Evolutionary conservation across 2,113 vertebrate species (phyloP).

Genomic region (Sceloporus undulatus): DNA sequence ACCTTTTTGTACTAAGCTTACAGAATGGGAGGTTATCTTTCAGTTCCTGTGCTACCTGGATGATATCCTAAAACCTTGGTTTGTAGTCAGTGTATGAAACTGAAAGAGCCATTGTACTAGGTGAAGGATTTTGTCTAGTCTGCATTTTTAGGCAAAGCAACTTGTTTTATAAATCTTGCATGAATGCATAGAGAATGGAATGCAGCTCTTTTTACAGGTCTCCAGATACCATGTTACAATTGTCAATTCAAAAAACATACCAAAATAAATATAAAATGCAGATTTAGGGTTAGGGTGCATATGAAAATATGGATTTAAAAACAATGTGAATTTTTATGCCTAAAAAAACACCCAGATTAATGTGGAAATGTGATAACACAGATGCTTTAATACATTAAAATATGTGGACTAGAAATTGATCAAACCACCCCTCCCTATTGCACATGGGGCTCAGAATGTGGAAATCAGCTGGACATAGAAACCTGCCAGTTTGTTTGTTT

Average conservation of each 20-base stretch:
- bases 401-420: neutral
- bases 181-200: neutral
- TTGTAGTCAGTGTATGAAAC: neutral
- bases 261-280: neutral
- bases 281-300: neutral
- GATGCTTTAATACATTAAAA: neutral
- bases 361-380: neutral
- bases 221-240: neutral
- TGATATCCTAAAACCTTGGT: neutral
- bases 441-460: neutral
- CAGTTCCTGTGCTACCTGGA: neutral
- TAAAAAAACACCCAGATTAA: neutral
- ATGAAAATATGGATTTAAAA: neutral
- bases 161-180: neutral
- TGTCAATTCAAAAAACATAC: neutral
- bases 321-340: neutral
- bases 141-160: neutral
- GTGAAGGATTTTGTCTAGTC: neutral
- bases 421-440: neutral
- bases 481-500: neutral
- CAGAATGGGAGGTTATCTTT: neutral
- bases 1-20: neutral
- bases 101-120: neutral
- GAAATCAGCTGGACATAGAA: slow-evolving; percentile 7
- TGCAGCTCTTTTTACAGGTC: neutral